Percentiles rank a stretch among this genome's conserved stretches.
These are phyloP conservation scores for Copsychus sechellarum DNA, from an alignment of 2,113 vertebrate species.

Conservation along the genomic window DNA sequence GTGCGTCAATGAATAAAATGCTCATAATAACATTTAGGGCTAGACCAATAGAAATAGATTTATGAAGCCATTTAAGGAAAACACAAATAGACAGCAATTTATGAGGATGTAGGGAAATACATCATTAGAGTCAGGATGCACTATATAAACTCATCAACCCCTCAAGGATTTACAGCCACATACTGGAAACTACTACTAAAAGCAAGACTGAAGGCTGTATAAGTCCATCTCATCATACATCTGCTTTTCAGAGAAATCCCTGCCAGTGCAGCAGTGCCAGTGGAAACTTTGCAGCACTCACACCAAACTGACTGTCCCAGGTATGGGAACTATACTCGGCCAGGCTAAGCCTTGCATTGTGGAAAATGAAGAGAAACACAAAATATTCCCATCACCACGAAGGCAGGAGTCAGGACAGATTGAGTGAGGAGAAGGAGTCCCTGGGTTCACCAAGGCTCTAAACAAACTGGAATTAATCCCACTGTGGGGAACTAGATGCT, in stretches of 20 bases:
- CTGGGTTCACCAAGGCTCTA: background rate
- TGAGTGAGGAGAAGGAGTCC: background rate
- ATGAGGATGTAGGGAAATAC: conserved; percentile 35
- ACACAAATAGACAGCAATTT: conserved; percentile 48
- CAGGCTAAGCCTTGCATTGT: background rate
- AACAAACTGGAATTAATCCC: background rate
- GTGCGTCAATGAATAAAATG: background rate
- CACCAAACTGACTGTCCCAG: background rate
- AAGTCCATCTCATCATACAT: conserved; percentile 1
- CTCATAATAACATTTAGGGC: conserved; percentile 37
- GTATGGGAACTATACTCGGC: rapidly evolving
- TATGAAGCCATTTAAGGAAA: conserved; percentile 52
- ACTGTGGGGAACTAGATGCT: background rate
- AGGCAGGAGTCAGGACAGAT: background rate
- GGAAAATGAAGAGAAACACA: background rate
- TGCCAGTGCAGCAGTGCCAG: background rate
- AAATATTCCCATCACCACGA: background rate
- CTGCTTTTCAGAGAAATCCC: background rate
- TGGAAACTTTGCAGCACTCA: background rate
- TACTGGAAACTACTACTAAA: conserved; percentile 31
- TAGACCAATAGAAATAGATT: conserved; percentile 39
- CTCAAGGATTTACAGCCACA: conserved; percentile 36
- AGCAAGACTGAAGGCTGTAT: conserved; percentile 28
- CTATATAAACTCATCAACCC: conserved; percentile 26
- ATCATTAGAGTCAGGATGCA: conserved; percentile 29